A percentile compares a stretch with the other conserved stretches of the same genome.
These are phyloP conservation scores for Morone saxatilis DNA, from an alignment of 2,113 vertebrate genomes.

Conservation along the genomic window DNA sequence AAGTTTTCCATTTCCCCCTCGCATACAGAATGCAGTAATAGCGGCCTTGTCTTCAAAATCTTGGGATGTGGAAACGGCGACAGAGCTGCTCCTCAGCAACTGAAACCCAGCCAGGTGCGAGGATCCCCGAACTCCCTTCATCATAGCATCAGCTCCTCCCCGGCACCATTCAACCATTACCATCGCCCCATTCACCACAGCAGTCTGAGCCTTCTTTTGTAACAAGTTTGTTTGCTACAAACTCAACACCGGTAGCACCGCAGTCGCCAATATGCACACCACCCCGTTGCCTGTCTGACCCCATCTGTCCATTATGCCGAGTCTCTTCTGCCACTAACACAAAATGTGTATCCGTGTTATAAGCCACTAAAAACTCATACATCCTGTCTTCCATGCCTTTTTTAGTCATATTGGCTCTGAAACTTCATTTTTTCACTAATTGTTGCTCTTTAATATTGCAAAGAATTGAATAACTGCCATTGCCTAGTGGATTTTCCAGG, in stretches of 20 bases:
- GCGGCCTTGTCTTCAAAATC: constrained; percentile 99
- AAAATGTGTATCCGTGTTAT: constrained; percentile 26
- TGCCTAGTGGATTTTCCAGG: constrained; percentile 37
- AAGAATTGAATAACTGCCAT: constrained; percentile 39
- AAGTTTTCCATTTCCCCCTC: constrained; percentile 18
- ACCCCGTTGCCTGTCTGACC: constrained; percentile 53
- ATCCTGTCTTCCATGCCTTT: constrained; percentile 37
- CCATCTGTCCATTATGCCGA: constrained; percentile 4
- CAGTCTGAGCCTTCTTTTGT: constrained; percentile 60
- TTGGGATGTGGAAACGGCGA: constrained; percentile 98
- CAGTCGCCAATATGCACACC: constrained; percentile 54
- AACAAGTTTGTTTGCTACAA: constrained; percentile 48
- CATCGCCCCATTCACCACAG: constrained; percentile 74
- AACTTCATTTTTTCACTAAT: not conserved
- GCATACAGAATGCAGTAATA: constrained; percentile 96
- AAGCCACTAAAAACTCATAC: constrained; percentile 30
- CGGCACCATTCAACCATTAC: constrained; percentile 74
- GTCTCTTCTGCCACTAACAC: constrained; percentile 13
- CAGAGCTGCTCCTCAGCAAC: constrained; percentile 99
- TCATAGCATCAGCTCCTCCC: constrained; percentile 80
- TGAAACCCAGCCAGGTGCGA: constrained; percentile 85
- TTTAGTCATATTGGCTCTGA: constrained; percentile 20
- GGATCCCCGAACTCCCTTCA: constrained; percentile 72
- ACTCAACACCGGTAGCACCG: constrained; percentile 47
- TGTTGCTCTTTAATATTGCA: constrained; percentile 16